Evolutionary conservation across 2,797 vertebrate genomes (phyloP), one percentile per base, ranked within the genome.

Genomic region (Hippocampus kuda): DNA sequence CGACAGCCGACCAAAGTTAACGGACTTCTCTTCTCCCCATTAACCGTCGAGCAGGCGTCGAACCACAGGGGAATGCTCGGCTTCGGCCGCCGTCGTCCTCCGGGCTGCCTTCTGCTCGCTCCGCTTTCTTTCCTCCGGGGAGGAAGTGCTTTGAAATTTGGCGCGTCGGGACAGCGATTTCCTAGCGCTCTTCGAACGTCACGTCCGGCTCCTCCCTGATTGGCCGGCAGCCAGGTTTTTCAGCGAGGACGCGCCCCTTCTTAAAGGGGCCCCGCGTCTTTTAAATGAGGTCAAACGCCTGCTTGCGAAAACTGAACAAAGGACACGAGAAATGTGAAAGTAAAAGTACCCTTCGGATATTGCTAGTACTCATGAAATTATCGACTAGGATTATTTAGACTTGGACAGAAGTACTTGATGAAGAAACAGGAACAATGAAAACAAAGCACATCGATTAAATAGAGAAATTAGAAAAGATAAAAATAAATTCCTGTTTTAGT

Each of bases 91-190:
- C 74, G 71, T 73, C 68, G 44, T 70, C 54, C 57, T 34, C 59
- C 26, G 24, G 56, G 26, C 3, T 66, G n/a, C 46, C 22, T 51
- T 62, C 34, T 79, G 70, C 66, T 54, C 22, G 24, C 26, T 49
- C 16, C 8, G 53, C 61, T 72, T 66, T 71, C 70, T 74, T 68
- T 83, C 71, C 85, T 83, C 71, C 77, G 84, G 83, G 88, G 91
- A 92, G 92, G 92, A 93, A 92, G 91, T 92, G 70, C 91, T 92
- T 93, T 93, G 91, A 93, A 93, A 93, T 91, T 93, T 93, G 92
- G 92, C 92, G 92, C 92, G 91, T 84, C 90, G 49, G 66, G 73
- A 64, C 30, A 24, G 54, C 15, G 66, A 80, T 70, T 90, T 90
- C 89, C 83, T 79, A 71, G 84, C 80, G 81, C 88, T 74, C 63